Conservation (phyloP, 2,113 vertebrate species). For the Crotalus tigris region DNA sequence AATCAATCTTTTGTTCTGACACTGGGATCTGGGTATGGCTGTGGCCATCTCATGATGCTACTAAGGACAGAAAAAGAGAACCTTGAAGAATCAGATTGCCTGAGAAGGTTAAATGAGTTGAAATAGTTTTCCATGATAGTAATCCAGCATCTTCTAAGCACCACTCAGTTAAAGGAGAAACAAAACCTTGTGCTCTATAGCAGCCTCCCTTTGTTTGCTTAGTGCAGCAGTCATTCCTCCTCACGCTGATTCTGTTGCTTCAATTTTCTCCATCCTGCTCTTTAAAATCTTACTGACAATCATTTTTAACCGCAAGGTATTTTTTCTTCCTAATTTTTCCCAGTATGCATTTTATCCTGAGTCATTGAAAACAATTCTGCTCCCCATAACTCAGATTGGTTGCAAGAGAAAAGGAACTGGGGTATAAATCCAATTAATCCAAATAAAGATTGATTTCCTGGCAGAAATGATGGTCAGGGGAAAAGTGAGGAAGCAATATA, state of each 20-base stretch:
- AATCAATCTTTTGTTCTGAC: background rate
- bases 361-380: conserved; percentile 22
- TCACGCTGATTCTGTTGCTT: background rate
- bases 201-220: conserved; percentile 39
- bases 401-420: background rate
- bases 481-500: conserved; percentile 13
- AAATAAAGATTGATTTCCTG: background rate
- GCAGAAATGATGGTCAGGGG: conserved; percentile 10
- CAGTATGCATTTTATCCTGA: background rate
- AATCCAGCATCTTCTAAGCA: background rate
- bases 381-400: background rate
- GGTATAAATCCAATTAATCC: background rate
- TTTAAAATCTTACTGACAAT: conserved; percentile 39
- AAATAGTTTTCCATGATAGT: background rate
- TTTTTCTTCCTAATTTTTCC: background rate
- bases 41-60: background rate
- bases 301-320: background rate
- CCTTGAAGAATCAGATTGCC: background rate
- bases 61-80: background rate
- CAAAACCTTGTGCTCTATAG: background rate
- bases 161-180: background rate
- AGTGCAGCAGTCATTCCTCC: conserved; percentile 17
- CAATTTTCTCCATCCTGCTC: conserved; percentile 36
- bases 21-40: background rate
- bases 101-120: background rate